phyloP scores from a whole-genome alignment of 2,797 vertebrate genomes.

The Ataeniobius toweri region DNA sequence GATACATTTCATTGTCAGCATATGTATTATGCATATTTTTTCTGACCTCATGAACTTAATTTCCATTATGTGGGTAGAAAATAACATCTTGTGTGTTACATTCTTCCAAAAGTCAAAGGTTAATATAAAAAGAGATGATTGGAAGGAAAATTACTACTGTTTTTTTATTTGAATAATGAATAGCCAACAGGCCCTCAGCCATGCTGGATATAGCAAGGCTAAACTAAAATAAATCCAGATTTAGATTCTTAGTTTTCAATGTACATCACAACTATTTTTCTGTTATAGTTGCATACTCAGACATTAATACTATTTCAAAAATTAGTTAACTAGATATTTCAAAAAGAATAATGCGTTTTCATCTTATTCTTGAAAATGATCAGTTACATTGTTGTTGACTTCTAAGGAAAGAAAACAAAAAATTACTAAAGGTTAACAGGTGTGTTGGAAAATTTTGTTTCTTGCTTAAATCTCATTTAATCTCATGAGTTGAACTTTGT shows the following conservation, averaged over 20 bases:
- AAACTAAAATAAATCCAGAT: constrained; percentile 22
- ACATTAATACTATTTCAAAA: background rate
- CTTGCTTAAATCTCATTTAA: no score
- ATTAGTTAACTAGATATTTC: background rate
- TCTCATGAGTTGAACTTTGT: no score
- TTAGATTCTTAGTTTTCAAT: constrained; percentile 16
- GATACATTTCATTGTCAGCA: constrained; percentile 1
- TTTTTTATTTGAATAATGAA: constrained; percentile 37
- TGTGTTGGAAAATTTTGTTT: no score
- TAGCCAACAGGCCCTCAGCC: constrained; percentile 37
- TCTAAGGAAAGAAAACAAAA: background rate
- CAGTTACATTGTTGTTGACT: background rate
- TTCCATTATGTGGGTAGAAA: constrained; percentile 5
- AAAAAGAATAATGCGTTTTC: constrained; percentile 5
- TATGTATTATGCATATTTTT: background rate
- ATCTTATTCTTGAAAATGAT: background rate
- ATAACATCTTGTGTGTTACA: background rate
- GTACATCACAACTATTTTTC: background rate
- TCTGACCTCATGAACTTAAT: constrained; percentile 10
- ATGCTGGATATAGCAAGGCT: constrained; percentile 22
- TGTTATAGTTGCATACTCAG: background rate
- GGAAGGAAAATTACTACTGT: constrained; percentile 12
- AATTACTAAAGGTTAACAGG: constrained; percentile 18
- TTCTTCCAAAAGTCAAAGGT: constrained; percentile 3
- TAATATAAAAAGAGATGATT: constrained; percentile 13